Percentiles rank a stretch among this genome's conserved stretches.
Conservation (phyloP, 2,888 invertebrate genomes). For the Plagiodera versicolora region DNA sequence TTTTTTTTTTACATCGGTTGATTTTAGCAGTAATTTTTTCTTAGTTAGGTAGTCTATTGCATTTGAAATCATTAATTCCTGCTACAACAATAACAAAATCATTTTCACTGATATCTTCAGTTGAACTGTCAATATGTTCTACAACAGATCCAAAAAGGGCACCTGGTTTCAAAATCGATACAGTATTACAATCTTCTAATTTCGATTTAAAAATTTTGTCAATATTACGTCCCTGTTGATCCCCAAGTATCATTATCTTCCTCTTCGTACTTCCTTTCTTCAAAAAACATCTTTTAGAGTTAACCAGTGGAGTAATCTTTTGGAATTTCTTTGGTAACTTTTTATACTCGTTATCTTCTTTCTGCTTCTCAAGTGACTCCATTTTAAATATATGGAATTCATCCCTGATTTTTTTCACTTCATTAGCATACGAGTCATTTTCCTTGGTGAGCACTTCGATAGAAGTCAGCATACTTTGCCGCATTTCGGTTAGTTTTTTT, state of each 20-base stretch:
- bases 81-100: constrained; percentile 13
- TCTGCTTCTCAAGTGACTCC: too few relatives aligned
- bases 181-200: background rate
- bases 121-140: background rate
- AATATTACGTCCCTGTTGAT: constrained; percentile 5
- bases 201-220: background rate
- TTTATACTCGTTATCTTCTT: too few relatives aligned
- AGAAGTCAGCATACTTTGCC: constrained; percentile 6
- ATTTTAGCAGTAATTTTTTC: background rate
- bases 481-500: constrained; percentile 2
- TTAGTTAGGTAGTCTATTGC: background rate
- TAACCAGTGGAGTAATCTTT: too few relatives aligned
- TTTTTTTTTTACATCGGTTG: background rate
- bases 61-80: constrained; percentile 10
- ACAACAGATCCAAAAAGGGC: constrained; percentile 4
- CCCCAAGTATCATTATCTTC: background rate
- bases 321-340: too few relatives aligned
- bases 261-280: too few relatives aligned
- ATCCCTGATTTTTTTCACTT: background rate
- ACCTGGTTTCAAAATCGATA: constrained; percentile 11
- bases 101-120: constrained; percentile 5
- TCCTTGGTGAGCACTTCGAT: constrained; percentile 4
- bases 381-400: background rate
- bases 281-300: too few relatives aligned
- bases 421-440: constrained; percentile 6